Evolutionary conservation across 2,797 vertebrate species (phyloP), one percentile per base, ranked within the genome.

Genomic region (Steatocranus sp.): DNA sequence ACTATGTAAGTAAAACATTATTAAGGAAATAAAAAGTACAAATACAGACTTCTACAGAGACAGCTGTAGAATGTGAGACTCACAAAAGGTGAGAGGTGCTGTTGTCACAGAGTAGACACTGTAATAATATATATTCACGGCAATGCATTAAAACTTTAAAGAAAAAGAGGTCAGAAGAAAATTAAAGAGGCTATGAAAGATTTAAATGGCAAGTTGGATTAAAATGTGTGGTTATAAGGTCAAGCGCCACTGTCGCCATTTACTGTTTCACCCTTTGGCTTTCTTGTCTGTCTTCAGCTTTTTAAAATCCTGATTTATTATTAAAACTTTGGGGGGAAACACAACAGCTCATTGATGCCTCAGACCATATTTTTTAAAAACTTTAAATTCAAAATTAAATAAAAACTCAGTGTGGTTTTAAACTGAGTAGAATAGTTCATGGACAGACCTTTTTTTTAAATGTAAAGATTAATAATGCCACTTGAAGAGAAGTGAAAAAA

Each of bases 401-500:
- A 73, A 83, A 75, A 17, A 27, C 43, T 80, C 17, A 25, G 11
- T 78, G 34, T 8, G n/a, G 46, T 56, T 12, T 85, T 49, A 70
- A 78, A 75, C 18, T 74, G 80, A 81, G 1, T 5, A 74, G 79
- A 74, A 1, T 2, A 75, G 48, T 82, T 87, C 81, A 89, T 15
- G 63, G 83, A 76, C 41, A 80, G 23, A 83, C 25, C 2, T 10
- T 9, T 30, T 12, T 43, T 76, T 25, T 77, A 7, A 30, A 20
- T 84, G 18, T 56, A 49, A 23, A 84, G 54, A 75, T 76, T 82
- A 91, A 78, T 41, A 86, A 79, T 58, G 46, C 3, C 7, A 68
- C 50, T 79, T 32, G 17, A 79, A 70, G 66, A 70, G 61, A 78
- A 38, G 74, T 75, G 56, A 82, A 84, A 43, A 84, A 68, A 73